phyloP scores from a whole-genome alignment of 2,888 invertebrate genomes.

The Anticlea derivata region DNA sequence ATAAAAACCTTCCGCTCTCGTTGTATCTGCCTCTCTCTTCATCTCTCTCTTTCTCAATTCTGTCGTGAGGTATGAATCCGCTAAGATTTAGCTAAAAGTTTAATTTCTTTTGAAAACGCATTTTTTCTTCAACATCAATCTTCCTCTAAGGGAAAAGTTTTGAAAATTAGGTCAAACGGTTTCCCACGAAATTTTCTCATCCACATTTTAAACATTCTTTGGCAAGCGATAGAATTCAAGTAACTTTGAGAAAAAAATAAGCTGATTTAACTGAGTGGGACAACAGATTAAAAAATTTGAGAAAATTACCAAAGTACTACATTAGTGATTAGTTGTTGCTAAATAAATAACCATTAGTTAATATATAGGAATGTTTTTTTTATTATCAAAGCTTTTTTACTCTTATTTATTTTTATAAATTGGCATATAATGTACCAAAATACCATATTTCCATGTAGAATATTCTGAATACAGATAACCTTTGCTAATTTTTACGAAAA shows the following conservation, averaged over 20 bases:
- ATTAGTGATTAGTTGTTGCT: too few relatives aligned
- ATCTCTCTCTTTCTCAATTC: too few relatives aligned
- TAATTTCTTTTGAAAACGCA: conserved; percentile 46
- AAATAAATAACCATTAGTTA: too few relatives aligned
- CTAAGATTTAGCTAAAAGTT: conserved; percentile 33
- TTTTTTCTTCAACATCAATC: conserved; percentile 72
- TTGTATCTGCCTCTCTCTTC: too few relatives aligned
- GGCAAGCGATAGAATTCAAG: conserved; percentile 54
- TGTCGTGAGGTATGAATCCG: conserved; percentile 1
- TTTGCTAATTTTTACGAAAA: too few relatives aligned
- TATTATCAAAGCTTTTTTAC: too few relatives aligned
- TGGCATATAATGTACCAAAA: too few relatives aligned
- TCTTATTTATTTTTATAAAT: too few relatives aligned
- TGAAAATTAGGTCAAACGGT: conserved; percentile 68
- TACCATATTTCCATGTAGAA: too few relatives aligned
- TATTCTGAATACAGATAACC: too few relatives aligned
- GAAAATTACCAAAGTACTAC: background rate
- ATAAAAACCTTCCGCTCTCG: too few relatives aligned
- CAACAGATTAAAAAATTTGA: background rate
- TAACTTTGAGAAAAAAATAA: conserved; percentile 44
- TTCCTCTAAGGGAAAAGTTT: conserved; percentile 66
- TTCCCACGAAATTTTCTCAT: conserved; percentile 62
- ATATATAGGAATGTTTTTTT: too few relatives aligned
- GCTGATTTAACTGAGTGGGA: conserved; percentile 7
- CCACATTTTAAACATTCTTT: conserved; percentile 65